Percentiles rank a stretch among this genome's conserved stretches.
These are phyloP conservation scores for Heliopora coerulea DNA, from an alignment of 92 coral and sea anemone genomes.

Conservation along the genomic window DNA sequence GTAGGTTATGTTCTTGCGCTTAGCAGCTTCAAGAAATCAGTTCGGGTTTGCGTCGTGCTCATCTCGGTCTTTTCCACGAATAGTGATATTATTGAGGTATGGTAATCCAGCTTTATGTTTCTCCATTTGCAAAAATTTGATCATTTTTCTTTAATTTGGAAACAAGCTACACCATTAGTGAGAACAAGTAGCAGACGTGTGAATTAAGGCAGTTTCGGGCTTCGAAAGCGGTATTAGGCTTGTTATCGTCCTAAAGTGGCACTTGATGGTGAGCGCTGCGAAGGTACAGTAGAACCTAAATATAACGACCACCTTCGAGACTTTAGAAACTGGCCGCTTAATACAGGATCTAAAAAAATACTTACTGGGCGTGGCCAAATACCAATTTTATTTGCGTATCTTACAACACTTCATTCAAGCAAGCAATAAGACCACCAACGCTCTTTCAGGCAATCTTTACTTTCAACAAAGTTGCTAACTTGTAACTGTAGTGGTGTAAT, in stretches of 20 bases:
- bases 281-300: too few relatives aligned
- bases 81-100: slow-evolving; percentile 4
- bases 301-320: too few relatives aligned
- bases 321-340: too few relatives aligned
- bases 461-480: too few relatives aligned
- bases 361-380: too few relatives aligned
- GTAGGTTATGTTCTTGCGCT: slow-evolving; percentile 36
- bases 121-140: too few relatives aligned
- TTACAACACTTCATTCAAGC: too few relatives aligned
- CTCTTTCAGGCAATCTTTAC: too few relatives aligned
- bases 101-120: neutral
- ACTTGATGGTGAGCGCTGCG: slow-evolving; percentile 57
- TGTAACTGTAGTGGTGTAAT: too few relatives aligned
- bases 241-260: slow-evolving; percentile 43
- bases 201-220: slow-evolving; percentile 47
- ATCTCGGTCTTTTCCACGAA: slow-evolving; percentile 12
- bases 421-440: too few relatives aligned
- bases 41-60: slow-evolving; percentile 16
- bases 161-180: slow-evolving; percentile 54
- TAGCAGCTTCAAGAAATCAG: neutral
- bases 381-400: too few relatives aligned
- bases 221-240: slow-evolving; percentile 47
- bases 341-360: too few relatives aligned
- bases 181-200: slow-evolving; percentile 53
- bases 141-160: slow-evolving; percentile 57